Evolutionary conservation across 2,888 invertebrate species (phyloP).

Genomic region (Erynnis tages): DNA sequence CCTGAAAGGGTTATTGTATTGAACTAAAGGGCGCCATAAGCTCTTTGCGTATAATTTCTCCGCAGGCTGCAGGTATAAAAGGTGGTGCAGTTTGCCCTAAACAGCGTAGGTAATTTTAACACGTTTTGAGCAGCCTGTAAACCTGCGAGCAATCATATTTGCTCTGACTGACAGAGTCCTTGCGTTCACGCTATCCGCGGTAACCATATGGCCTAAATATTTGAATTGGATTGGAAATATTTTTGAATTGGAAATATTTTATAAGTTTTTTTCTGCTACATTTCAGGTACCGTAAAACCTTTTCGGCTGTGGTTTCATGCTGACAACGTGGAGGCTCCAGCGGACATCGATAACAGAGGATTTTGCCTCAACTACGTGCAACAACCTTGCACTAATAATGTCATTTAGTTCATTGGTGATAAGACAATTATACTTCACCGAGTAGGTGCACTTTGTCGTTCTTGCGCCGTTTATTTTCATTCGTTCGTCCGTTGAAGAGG

Average conservation of each 20-base stretch:
- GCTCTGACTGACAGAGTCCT: background rate
- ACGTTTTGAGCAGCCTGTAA: background rate
- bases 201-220: background rate
- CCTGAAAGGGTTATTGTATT: no score
- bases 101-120: background rate
- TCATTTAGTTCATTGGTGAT: slow-evolving; percentile 52
- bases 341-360: slow-evolving; percentile 88
- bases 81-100: background rate
- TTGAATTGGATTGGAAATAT: no score
- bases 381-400: slow-evolving; percentile 89
- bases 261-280: background rate
- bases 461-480: no score
- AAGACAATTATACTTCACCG: no score
- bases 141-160: background rate
- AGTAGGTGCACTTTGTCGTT: background rate
- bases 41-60: background rate
- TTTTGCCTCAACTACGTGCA: slow-evolving; percentile 92
- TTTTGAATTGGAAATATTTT: no score
- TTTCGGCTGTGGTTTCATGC: slow-evolving; percentile 90
- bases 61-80: background rate
- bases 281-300: slow-evolving; percentile 89
- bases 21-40: background rate
- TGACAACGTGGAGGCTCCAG: slow-evolving; percentile 88
- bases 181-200: background rate
- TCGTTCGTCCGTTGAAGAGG: no score